Conservation (phyloP, 2,797 vertebrate species). For the Allobates femoralis region DNA sequence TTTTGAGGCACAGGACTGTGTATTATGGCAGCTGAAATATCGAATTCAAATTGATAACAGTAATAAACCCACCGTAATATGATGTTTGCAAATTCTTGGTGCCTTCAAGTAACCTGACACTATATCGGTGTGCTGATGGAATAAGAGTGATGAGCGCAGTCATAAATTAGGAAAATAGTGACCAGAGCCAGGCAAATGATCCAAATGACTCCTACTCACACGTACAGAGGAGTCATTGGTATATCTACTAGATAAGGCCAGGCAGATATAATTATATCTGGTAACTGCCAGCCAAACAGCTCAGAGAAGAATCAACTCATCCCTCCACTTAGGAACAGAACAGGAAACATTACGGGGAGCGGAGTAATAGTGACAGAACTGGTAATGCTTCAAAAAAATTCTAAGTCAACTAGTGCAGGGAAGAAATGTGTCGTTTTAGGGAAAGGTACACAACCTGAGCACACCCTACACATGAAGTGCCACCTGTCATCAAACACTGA, state of each 20-base stretch:
- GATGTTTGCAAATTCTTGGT: background rate
- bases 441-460: background rate
- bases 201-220: background rate
- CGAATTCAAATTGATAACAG: background rate
- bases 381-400: background rate
- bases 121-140: background rate
- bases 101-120: background rate
- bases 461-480: background rate
- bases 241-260: no score
- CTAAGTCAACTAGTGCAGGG: background rate
- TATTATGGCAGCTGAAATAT: background rate
- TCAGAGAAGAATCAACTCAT: background rate
- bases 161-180: background rate
- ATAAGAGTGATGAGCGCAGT: background rate
- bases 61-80: background rate
- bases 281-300: background rate
- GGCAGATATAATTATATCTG: background rate
- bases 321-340: background rate
- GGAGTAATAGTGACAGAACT: background rate
- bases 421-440: background rate
- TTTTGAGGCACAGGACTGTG: constrained; percentile 73
- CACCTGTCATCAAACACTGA: background rate
- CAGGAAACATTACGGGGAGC: background rate
- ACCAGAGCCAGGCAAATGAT: background rate
- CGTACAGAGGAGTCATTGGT: no score